Evolutionary conservation across 2,113 vertebrate genomes (phyloP), one percentile per base, ranked within the genome.

Genomic region (Crotalus horridus): DNA sequence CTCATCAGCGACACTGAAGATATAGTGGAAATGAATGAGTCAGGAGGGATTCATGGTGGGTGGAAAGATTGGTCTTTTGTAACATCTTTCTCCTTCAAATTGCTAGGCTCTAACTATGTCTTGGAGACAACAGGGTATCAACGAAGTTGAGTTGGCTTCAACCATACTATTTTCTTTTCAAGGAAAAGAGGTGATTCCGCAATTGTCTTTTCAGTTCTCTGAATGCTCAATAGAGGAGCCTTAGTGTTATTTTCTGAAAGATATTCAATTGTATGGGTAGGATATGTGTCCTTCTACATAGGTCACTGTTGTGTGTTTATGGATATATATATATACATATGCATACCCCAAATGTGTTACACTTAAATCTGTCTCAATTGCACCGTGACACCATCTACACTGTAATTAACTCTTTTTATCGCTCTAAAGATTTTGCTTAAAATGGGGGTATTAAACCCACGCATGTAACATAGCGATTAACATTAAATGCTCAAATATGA

Each of bases 91-190:
- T 43, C 8, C 26, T 86, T 59, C 74, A 58, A 91, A 91, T 91
- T 29, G 56, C 39, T 21, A 43, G 46, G 17, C 23, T 58, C 39
- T 29, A 86, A 91, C 39, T 24, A 43, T 20, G 21, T 51, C 20
- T 87, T 3, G 4, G 15, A 53, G 24, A 51, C 39, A 48, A 87
- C 43, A 64, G 6, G 26, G 0, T 61, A 87, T 61, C 43, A 91
- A 33, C 3, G 3, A 61, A 91, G 46, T 11, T 91, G 26, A 33
- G 46, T 64, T 29, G 59, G 54, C 20, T 88, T 64, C 48, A 54
- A 64, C 58, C 39, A 29, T 91, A 48, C 85, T 55, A 58, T 91
- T 91, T 91, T 87, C 90, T 91, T 55, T 81, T 91, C 85, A 87
- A 48, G 1, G 55, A 33, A 91, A 86, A 43, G 13, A 59, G 39